A percentile compares a stretch with the other conserved stretches of the same genome.
Conservation (phyloP, 2,888 invertebrate species). For the Leptinotarsa haldemani region DNA sequence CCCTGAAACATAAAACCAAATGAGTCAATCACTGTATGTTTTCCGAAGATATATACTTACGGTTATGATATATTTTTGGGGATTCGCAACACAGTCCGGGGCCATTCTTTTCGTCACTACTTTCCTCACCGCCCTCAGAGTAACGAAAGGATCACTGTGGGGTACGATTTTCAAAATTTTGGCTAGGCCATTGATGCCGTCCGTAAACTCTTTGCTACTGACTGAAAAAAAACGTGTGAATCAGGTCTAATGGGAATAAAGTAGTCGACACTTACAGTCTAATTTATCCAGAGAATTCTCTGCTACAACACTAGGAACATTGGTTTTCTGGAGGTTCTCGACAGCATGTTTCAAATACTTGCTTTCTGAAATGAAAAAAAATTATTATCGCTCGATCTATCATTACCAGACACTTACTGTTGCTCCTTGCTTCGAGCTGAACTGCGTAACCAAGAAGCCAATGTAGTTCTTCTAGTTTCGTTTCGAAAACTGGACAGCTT, state of each 20-base stretch:
- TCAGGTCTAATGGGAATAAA: neutral
- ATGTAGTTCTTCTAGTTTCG: constrained; percentile 78
- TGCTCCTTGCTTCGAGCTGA: constrained; percentile 84
- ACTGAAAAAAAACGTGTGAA: constrained; percentile 70
- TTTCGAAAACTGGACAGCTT: constrained; percentile 75
- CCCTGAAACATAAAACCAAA: constrained; percentile 65
- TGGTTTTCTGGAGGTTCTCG: constrained; percentile 71
- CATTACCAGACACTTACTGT: constrained; percentile 67
- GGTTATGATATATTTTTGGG: constrained; percentile 65
- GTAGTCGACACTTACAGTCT: constrained; percentile 76
- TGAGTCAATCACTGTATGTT: neutral
- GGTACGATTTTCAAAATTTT: constrained; percentile 81
- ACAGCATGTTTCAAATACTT: constrained; percentile 78
- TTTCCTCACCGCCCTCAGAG: constrained; percentile 77
- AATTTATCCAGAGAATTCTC: constrained; percentile 87
- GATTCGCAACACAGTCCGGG: constrained; percentile 70
- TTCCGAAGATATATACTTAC: constrained; percentile 37
- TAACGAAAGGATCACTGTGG: constrained; percentile 84
- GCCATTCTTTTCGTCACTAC: constrained; percentile 72
- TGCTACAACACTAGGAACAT: constrained; percentile 78
- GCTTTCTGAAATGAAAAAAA: constrained; percentile 69
- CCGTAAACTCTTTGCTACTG: constrained; percentile 83
- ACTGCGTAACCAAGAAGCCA: constrained; percentile 90
- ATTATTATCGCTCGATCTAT: too few species aligned
- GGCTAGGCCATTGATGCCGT: constrained; percentile 84